These are phyloP conservation scores for Oplegnathus fasciatus DNA, from an alignment of 2,113 vertebrate species.

Conservation along the genomic window DNA sequence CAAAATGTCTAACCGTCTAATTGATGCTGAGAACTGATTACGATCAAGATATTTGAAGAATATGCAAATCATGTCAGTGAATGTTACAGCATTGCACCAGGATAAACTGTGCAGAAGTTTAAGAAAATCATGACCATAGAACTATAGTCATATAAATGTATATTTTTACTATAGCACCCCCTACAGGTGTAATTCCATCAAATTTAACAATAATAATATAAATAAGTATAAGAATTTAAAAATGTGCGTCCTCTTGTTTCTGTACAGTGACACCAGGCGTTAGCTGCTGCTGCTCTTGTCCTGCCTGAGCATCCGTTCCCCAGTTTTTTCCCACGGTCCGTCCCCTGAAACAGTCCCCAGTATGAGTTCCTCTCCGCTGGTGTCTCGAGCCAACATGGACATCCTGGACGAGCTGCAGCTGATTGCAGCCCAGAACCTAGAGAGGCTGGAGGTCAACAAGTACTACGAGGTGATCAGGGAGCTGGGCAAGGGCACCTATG, in stretches of 20 bases:
- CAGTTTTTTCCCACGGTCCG: not conserved
- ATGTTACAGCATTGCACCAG: not conserved
- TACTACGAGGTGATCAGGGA: constrained; percentile 88
- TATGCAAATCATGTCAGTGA: not conserved
- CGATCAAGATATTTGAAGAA: too few relatives aligned
- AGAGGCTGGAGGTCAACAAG: constrained; percentile 84
- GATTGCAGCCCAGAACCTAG: constrained; percentile 85
- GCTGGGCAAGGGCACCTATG: constrained; percentile 87
- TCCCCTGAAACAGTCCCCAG: constrained; percentile 36
- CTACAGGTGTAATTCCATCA: not conserved
- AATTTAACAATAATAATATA: not conserved
- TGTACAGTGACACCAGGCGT: constrained; percentile 67
- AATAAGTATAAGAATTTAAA: not conserved
- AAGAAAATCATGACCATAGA: not conserved
- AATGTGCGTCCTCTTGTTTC: constrained; percentile 2
- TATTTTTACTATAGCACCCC: not conserved
- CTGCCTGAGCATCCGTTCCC: constrained; percentile 5
- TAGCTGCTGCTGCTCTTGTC: constrained; percentile 54
- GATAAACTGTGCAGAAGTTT: too few relatives aligned
- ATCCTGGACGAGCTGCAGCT: constrained; percentile 87
- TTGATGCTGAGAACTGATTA: too few relatives aligned
- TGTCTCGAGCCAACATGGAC: constrained; percentile 84
- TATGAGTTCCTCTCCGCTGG: constrained; percentile 86
- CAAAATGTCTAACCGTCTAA: too few relatives aligned
- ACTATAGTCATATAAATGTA: not conserved